Evolutionary conservation across 2,113 vertebrate species (phyloP), one percentile per base, ranked within the genome.

Genomic region (Arenaria interpres): DNA sequence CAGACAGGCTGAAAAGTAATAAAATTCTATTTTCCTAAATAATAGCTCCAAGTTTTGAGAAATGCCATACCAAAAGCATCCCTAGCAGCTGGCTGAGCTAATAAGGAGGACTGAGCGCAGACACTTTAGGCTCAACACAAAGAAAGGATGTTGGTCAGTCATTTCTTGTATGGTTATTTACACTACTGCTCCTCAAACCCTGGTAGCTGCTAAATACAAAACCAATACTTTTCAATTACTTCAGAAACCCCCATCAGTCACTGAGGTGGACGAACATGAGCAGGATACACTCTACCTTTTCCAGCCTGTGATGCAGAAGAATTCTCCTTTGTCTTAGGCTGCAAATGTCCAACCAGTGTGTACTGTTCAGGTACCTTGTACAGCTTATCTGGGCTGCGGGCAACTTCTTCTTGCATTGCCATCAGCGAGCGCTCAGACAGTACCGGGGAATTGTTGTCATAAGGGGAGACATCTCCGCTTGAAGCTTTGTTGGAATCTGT

Each of bases 371-470:
- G 98, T 78, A 98, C 98, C 68, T 97, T 98, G 91, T 97, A 95
- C 41, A 97, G 92, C 62, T 97, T 97, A 16, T 99, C 98, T 11
- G 98, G 98, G 93, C 97, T 96, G 35, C 41, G 87, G 54, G 94
- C 91, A 75, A 57, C 62, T 24, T 98, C 98, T 25, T 98, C 98
- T 72, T 97, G 98, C 95, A 94, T 97, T 95, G 98, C 97, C 92
- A 97, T 86, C 89, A 97, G 93, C 8, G 98, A 98, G 66, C 98
- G 98, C 68, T 99, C 99, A 3, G 99, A 99, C 45, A 99, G 97
- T 85, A 99, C 98, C 0, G 99, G 99, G 28, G 99, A 99, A 97
- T 99, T 99, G 98, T 99, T 99, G 97, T 99, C 99, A 0, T 99
- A 99, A 7, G 99, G 99, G 85, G 99, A 99, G 66, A 99, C 98